These are phyloP conservation scores for Ptychoptera contaminata DNA, from an alignment of 2,888 invertebrate genomes.

Conservation along the genomic window DNA sequence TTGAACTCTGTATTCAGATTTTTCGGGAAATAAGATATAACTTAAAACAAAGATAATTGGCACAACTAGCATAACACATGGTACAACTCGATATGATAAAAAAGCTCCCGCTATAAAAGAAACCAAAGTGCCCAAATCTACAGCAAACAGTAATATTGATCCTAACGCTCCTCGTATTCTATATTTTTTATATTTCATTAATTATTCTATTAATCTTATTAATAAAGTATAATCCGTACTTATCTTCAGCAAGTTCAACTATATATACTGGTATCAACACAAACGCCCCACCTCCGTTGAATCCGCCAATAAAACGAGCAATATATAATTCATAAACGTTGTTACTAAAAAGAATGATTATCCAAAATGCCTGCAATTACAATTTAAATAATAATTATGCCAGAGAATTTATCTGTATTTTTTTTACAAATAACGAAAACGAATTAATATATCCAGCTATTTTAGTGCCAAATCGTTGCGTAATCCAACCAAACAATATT, in stretches of 20 bases:
- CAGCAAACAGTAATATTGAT: too few relatives aligned
- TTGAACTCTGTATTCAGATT: slow-evolving; percentile 3
- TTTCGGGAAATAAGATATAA: slow-evolving; percentile 6
- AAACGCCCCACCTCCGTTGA: slow-evolving; percentile 5
- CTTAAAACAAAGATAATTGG: slow-evolving; percentile 4
- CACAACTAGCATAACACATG: slow-evolving; percentile 3
- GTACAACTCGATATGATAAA: slow-evolving; percentile 3
- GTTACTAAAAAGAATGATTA: not conserved
- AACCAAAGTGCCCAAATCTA: too few relatives aligned
- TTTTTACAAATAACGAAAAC: slow-evolving; percentile 22
- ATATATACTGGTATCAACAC: slow-evolving; percentile 8
- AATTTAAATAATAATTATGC: not conserved
- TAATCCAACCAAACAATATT: slow-evolving; percentile 17
- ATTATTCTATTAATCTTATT: too few relatives aligned
- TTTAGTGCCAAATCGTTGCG: slow-evolving; percentile 20
- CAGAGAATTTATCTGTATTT: not conserved
- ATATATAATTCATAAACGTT: not conserved
- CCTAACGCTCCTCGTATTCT: too few relatives aligned
- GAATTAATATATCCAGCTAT: slow-evolving; percentile 19
- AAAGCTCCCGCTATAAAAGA: slow-evolving; percentile 4
- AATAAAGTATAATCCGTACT: too few relatives aligned
- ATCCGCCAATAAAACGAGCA: slow-evolving; percentile 5
- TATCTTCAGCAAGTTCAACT: slow-evolving; percentile 3
- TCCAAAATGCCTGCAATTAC: too few relatives aligned
- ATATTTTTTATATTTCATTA: too few relatives aligned